Percentiles rank a stretch among this genome's conserved stretches.
Conservation (phyloP, 1,140 invertebrate species). For the Aphelinus atriplicis region DNA sequence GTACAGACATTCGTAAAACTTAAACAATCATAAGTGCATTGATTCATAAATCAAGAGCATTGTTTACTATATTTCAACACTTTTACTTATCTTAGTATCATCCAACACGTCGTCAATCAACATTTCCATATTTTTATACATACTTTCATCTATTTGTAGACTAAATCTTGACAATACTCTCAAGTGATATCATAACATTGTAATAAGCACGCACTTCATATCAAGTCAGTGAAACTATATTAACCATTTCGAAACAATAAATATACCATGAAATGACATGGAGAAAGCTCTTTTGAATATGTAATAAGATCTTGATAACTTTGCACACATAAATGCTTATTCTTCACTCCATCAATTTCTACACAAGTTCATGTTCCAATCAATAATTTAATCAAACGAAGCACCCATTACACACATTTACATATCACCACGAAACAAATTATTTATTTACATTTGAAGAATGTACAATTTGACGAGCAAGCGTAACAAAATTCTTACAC, state of each 20-base stretch:
- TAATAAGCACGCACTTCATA: slow-evolving; percentile 9
- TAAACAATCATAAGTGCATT: background rate
- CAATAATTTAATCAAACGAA: no score
- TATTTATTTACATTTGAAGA: slow-evolving; percentile 36
- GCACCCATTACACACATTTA: background rate
- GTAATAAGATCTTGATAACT: background rate
- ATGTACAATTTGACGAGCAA: slow-evolving; percentile 33
- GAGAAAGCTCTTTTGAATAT: slow-evolving; percentile 16
- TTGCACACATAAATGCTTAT: background rate
- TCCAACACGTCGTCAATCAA: slow-evolving; percentile 21
- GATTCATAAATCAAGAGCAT: slow-evolving; percentile 7
- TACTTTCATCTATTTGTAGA: slow-evolving; percentile 28
- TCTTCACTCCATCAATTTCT: background rate
- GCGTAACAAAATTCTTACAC: slow-evolving; percentile 24
- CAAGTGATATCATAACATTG: slow-evolving; percentile 11
- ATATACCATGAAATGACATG: slow-evolving; percentile 3
- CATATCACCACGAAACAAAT: slow-evolving; percentile 26
- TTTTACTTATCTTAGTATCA: slow-evolving; percentile 18
- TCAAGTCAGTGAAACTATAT: background rate
- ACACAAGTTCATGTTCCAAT: background rate
- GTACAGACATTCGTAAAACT: background rate
- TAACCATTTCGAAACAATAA: slow-evolving; percentile 20
- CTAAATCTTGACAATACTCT: slow-evolving; percentile 12
- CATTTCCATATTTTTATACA: slow-evolving; percentile 22
- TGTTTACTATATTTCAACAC: slow-evolving; percentile 19